Percentiles rank a stretch among this genome's conserved stretches.
Evolutionary conservation across 1,140 invertebrate genomes (phyloP).

Genomic region (Platorchestia sp.): DNA sequence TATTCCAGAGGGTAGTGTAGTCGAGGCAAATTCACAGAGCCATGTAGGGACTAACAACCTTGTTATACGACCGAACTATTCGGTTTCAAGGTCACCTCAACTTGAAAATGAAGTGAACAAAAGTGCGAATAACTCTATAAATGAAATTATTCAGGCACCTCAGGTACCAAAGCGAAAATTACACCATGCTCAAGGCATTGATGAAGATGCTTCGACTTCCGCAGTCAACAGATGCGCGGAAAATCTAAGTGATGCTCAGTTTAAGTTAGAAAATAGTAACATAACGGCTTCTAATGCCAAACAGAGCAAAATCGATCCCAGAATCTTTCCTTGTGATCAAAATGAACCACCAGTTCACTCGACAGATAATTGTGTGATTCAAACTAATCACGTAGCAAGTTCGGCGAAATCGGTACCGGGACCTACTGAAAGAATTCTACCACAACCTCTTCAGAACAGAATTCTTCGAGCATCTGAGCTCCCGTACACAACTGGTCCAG

Average conservation of each 20-base stretch:
- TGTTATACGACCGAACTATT: neutral
- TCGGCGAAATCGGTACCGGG: neutral
- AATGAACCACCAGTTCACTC: neutral
- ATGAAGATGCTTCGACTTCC: neutral
- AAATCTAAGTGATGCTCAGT: neutral
- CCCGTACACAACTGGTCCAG: neutral
- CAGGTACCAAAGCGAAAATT: slow-evolving; percentile 13
- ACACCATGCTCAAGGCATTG: neutral
- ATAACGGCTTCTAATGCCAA: neutral
- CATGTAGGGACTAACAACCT: neutral
- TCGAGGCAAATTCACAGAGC: neutral
- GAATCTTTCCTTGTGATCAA: neutral
- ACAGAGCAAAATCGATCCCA: neutral
- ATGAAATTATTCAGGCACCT: neutral
- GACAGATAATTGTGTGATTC: neutral
- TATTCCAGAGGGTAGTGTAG: neutral
- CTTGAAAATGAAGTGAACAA: neutral
- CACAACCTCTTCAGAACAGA: neutral
- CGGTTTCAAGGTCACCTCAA: neutral
- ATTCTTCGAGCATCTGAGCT: neutral
- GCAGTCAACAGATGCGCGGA: neutral
- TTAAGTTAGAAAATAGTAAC: neutral
- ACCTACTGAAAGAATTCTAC: neutral
- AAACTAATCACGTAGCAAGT: neutral
- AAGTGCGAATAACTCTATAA: neutral